Evolutionary conservation across 1,140 invertebrate genomes (phyloP).

Genomic region (Macrosteles quadrilineatus): DNA sequence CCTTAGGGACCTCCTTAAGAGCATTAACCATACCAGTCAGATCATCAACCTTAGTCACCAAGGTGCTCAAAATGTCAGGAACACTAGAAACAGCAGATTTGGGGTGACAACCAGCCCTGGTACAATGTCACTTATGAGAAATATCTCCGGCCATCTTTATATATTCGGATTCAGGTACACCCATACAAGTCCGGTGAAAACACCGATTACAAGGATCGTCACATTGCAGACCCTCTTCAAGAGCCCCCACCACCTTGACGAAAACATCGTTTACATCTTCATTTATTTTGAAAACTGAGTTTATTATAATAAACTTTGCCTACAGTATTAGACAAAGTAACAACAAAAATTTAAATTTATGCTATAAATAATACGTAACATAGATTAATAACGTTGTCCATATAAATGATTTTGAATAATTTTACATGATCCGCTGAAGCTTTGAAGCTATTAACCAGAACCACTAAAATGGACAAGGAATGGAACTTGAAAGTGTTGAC

Average conservation of each 20-base stretch:
- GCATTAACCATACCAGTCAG: neutral
- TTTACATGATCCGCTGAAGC: too few species aligned
- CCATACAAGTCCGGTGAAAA: neutral
- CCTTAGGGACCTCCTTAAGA: neutral
- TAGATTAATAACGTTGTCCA: too few species aligned
- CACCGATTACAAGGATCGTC: constrained; percentile 5
- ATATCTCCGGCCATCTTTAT: neutral
- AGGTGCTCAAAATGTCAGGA: neutral
- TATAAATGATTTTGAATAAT: too few species aligned
- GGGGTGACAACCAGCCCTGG: neutral
- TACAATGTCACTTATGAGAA: neutral
- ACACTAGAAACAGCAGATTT: neutral
- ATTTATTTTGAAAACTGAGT: too few species aligned
- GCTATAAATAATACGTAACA: too few species aligned
- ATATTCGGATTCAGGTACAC: neutral
- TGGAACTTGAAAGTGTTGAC: too few species aligned
- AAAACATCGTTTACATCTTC: too few species aligned
- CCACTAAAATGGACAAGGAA: too few species aligned
- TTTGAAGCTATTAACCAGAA: too few species aligned
- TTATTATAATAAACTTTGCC: too few species aligned
- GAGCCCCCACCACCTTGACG: neutral
- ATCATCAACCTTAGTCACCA: neutral
- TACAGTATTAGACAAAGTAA: too few species aligned
- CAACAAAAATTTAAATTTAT: too few species aligned
- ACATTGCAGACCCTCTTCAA: neutral